These are phyloP conservation scores for Budorcas taxicolor DNA, from an alignment of 2,113 vertebrate genomes.

Conservation along the genomic window DNA sequence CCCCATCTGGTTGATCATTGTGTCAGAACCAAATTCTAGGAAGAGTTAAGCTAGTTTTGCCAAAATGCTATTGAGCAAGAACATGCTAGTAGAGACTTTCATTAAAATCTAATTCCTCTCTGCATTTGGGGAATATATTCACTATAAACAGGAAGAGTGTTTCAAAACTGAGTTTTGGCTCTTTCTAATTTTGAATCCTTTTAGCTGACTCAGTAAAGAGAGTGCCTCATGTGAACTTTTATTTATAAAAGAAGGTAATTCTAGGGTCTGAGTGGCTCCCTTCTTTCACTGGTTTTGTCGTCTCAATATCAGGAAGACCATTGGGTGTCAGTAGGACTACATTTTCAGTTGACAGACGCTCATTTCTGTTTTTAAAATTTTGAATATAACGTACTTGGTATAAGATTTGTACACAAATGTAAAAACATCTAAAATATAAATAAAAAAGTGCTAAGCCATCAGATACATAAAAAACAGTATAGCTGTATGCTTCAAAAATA, in stretches of 20 bases:
- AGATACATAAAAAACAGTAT: neutral
- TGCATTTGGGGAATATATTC: slow-evolving; percentile 40
- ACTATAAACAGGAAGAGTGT: slow-evolving; percentile 61
- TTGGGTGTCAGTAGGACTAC: neutral
- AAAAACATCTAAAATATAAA: neutral
- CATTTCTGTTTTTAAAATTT: neutral
- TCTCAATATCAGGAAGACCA: accelerated
- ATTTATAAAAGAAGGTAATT: neutral
- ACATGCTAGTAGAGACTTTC: neutral
- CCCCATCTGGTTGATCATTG: neutral
- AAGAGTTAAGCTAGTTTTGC: neutral
- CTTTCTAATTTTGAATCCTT: slow-evolving; percentile 19
- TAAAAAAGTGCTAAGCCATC: neutral
- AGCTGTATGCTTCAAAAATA: neutral
- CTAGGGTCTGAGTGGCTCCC: neutral
- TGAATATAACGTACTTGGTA: neutral
- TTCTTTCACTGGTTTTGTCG: neutral
- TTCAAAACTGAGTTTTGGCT: slow-evolving; percentile 44
- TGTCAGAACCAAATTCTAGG: neutral
- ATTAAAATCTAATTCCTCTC: slow-evolving; percentile 52
- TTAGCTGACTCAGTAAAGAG: slow-evolving; percentile 19
- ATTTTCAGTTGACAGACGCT: neutral
- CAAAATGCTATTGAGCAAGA: slow-evolving; percentile 18
- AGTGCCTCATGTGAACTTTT: slow-evolving; percentile 24
- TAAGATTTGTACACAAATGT: neutral